A percentile compares a stretch with the other conserved stretches of the same genome.
These are phyloP conservation scores for Drosophila sproati DNA, from an alignment of 1,140 invertebrate genomes.

Conservation along the genomic window DNA sequence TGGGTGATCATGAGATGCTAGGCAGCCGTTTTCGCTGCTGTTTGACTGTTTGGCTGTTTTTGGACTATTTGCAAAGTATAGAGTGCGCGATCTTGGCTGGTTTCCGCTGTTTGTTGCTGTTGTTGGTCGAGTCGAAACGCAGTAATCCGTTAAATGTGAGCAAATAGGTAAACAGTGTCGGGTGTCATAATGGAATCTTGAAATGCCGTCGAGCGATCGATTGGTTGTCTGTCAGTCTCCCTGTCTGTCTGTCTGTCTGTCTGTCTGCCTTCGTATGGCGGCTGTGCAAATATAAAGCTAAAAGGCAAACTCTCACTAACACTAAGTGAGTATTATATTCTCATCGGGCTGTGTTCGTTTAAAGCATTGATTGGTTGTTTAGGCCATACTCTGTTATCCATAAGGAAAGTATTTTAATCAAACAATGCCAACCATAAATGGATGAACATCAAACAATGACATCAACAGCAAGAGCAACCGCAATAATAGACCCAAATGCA, in stretches of 20 bases:
- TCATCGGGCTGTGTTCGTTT: neutral
- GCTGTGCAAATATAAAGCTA: constrained; percentile 47
- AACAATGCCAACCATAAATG: constrained; percentile 34
- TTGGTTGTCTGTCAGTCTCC: constrained; percentile 9
- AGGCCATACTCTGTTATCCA: constrained; percentile 10
- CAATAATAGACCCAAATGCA: constrained; percentile 18
- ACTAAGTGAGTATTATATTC: constrained; percentile 2
- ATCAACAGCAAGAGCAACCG: neutral
- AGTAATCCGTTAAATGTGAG: constrained; percentile 82
- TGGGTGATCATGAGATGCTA: constrained; percentile 25
- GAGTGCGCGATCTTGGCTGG: constrained; percentile 34
- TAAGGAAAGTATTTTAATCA: constrained; percentile 3
- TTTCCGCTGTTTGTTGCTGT: constrained; percentile 41
- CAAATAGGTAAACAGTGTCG: constrained; percentile 72
- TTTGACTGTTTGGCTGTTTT: constrained; percentile 32
- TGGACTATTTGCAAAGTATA: constrained; percentile 59
- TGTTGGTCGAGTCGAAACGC: constrained; percentile 39
- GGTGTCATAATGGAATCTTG: constrained; percentile 68
- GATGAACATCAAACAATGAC: constrained; percentile 10
- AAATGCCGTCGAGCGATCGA: constrained; percentile 24
- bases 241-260: neutral
- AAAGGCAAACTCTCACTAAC: constrained; percentile 16
- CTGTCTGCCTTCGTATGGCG: constrained; percentile 25
- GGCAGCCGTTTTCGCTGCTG: constrained; percentile 32
- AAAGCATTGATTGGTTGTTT: constrained; percentile 33